Evolutionary conservation across 2,797 vertebrate genomes (phyloP), one percentile per base, ranked within the genome.

Genomic region (Epinephelus awoara): DNA sequence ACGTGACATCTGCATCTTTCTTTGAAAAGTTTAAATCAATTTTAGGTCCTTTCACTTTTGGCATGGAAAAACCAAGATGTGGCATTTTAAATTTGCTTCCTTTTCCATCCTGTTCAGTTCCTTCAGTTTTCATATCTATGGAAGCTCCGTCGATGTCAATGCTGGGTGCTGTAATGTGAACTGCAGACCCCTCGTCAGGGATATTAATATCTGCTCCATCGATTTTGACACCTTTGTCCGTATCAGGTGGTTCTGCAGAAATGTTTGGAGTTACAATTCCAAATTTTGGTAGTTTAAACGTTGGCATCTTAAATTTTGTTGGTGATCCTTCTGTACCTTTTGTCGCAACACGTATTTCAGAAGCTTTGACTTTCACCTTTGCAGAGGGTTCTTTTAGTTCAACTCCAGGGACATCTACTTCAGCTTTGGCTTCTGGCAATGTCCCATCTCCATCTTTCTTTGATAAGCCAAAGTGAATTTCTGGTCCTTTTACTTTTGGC

Each of bases 201-300:
- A 86, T 78, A 1, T 68, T 40, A 18, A 74, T n/a, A 3, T 85
- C 77, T 40, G 18, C 25, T 46, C 15, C 72, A 11, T 74, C 15
- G 0, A 71, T n/a, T 77, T 85, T 73, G 0, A 77, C 40, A n/a
- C 80, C 56, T 71, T 79, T 72, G 52, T 84, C 74, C n/a, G 34
- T 19, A 50, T 85, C 82, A n/a, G 82, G 27, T 57, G 59, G 19
- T 52, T 89, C 87, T 3, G 66, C 80, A 64, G 67, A 59, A 4
- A 69, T 2, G 25, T 70, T 88, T 23, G 88, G 54, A 63, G 69
- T 5, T 15, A 61, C 57, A 69, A 89, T 21, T 9, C 80, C 86
- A 79, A 95, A 93, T 44, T 88, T 95, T 0, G 96, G 94, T 62
- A 91, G 80, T 34, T 94, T 87, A 46, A 96, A 96, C 67, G 83